These are phyloP conservation scores for Wiebesia pumilae DNA, from an alignment of 1,140 invertebrate genomes.

Conservation along the genomic window DNA sequence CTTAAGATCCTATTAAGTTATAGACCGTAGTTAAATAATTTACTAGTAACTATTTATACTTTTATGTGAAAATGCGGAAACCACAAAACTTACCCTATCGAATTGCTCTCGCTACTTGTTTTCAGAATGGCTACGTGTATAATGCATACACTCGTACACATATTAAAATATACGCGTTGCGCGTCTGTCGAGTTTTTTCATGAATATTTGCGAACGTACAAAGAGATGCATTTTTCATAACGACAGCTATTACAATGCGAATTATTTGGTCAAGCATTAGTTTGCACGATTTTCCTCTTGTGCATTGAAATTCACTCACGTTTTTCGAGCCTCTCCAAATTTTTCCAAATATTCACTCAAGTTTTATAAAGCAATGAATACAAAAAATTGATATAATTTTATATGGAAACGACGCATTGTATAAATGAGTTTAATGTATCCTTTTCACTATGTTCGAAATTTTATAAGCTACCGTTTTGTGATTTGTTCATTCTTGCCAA, in stretches of 20 bases:
- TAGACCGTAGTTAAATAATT: slow-evolving; percentile 59
- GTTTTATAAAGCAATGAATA: slow-evolving; percentile 5
- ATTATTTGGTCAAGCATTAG: slow-evolving; percentile 20
- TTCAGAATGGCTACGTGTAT: neutral
- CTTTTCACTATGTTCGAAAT: slow-evolving; percentile 7
- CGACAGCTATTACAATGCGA: slow-evolving; percentile 36
- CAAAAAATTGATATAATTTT: slow-evolving; percentile 19
- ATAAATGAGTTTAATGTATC: slow-evolving; percentile 11
- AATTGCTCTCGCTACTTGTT: neutral
- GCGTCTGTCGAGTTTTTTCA: slow-evolving; percentile 34
- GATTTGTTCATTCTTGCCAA: slow-evolving; percentile 21
- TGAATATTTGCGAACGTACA: slow-evolving; percentile 53
- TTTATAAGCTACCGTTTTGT: neutral
- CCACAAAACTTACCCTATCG: slow-evolving; percentile 27
- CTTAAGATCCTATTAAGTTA: slow-evolving; percentile 66
- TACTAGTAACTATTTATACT: slow-evolving; percentile 65
- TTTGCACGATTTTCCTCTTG: slow-evolving; percentile 11
- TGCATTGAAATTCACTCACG: slow-evolving; percentile 19
- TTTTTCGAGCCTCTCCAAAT: slow-evolving; percentile 13
- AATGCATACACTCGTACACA: neutral
- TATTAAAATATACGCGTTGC: neutral
- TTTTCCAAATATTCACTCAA: neutral
- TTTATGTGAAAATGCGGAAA: slow-evolving; percentile 47
- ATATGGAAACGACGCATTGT: slow-evolving; percentile 18
- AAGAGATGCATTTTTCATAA: slow-evolving; percentile 60